These are phyloP conservation scores for Papilio machaon DNA, from an alignment of 1,140 invertebrate species.

Conservation along the genomic window DNA sequence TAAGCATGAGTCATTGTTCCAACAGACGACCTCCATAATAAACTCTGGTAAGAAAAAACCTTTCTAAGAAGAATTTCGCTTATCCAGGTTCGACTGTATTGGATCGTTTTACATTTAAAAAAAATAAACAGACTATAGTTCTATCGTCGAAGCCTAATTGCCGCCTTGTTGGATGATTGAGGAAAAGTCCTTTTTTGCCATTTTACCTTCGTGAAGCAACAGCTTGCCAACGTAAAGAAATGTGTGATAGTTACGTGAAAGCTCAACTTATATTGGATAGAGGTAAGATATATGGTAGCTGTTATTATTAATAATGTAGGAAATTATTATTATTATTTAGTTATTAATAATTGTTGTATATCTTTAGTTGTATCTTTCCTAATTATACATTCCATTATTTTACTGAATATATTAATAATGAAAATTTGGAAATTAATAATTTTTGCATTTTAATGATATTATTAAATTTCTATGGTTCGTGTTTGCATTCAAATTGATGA, in stretches of 20 bases:
- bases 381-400: constrained; percentile 59
- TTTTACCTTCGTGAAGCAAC: constrained; percentile 55
- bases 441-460: background rate
- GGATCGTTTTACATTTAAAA: background rate
- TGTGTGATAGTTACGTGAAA: constrained; percentile 69
- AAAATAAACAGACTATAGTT: background rate
- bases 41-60: no score
- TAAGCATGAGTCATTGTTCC: no score
- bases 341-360: constrained; percentile 53
- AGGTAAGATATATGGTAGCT: constrained; percentile 57
- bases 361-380: constrained; percentile 50
- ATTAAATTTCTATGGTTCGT: background rate
- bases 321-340: constrained; percentile 48
- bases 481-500: background rate
- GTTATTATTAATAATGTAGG: constrained; percentile 56
- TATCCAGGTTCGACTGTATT: no score
- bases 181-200: constrained; percentile 54
- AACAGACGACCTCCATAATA: no score
- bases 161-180: constrained; percentile 14
- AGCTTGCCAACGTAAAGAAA: constrained; percentile 62
- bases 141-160: constrained; percentile 17
- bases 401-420: constrained; percentile 33
- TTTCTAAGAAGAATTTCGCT: no score
- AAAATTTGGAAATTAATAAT: background rate
- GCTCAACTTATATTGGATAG: constrained; percentile 65